phyloP scores from a whole-genome alignment of 2,888 invertebrate genomes.

The Drosophila cyrtoloma region DNA sequence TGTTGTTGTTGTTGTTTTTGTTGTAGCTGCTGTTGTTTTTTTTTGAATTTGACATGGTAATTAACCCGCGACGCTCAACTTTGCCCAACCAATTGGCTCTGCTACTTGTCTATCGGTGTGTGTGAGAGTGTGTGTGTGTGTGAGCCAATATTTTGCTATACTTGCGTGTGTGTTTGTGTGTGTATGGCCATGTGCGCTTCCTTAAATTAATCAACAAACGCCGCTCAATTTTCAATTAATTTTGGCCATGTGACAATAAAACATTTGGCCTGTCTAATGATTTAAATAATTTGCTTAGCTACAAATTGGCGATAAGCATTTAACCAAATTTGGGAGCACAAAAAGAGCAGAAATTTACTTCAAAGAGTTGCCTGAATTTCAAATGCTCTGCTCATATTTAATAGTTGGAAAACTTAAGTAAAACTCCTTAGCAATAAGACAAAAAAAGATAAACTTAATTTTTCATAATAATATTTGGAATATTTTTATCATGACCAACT shows the following conservation, averaged over 20 bases:
- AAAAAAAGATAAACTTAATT: background rate
- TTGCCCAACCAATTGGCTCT: constrained; percentile 74
- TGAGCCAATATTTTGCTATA: background rate
- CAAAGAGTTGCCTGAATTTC: background rate
- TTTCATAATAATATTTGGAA: background rate
- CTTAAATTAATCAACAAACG: constrained; percentile 76
- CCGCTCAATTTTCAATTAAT: constrained; percentile 74
- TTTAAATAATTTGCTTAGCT: constrained; percentile 65
- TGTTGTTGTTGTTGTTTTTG: constrained; percentile 22
- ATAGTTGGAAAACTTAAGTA: rapidly evolving
- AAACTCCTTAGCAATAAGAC: background rate
- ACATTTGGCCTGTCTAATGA: constrained; percentile 55
- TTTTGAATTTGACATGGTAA: constrained; percentile 81
- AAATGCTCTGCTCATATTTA: constrained; percentile 20
- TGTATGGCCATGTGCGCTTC: constrained; percentile 66
- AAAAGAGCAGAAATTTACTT: background rate
- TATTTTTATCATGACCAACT: background rate
- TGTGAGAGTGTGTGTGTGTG: background rate
- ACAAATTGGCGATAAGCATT: constrained; percentile 60
- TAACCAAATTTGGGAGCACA: constrained; percentile 55
- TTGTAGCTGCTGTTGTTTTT: constrained; percentile 66
- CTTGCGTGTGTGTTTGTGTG: constrained; percentile 15
- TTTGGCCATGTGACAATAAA: constrained; percentile 65
- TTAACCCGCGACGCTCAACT: constrained; percentile 81
- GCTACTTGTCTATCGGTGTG: background rate